Percentiles rank a stretch among this genome's conserved stretches.
Evolutionary conservation across 2,888 invertebrate genomes (phyloP).

Genomic region (Eurytoma adleriae): DNA sequence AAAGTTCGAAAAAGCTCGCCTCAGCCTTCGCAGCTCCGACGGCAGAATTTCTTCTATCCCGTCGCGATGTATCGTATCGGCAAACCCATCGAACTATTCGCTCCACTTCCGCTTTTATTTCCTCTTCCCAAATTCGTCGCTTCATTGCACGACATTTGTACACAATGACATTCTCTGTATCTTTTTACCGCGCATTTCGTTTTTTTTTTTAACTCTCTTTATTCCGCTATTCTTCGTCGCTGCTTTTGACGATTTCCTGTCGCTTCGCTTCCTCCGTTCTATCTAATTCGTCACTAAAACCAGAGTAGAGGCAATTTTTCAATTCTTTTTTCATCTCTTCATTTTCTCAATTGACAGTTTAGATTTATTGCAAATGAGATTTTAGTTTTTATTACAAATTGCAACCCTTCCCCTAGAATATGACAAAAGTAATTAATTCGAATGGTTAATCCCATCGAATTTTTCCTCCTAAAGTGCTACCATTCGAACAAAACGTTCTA

Average conservation of each 20-base stretch:
- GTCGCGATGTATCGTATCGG: conserved; percentile 70
- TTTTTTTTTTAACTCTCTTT: conserved; percentile 49
- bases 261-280: conserved; percentile 20
- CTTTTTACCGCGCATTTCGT: conserved; percentile 55
- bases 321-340: too few relatives aligned
- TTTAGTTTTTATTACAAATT: background rate
- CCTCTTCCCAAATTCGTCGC: conserved; percentile 67
- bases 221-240: conserved; percentile 54
- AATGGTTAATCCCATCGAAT: conserved; percentile 1
- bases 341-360: too few relatives aligned
- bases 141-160: conserved; percentile 71
- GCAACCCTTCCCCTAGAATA: background rate
- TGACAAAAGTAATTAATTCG: background rate
- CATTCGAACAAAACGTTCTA: background rate
- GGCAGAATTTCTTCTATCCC: conserved; percentile 56
- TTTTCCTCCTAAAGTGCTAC: background rate
- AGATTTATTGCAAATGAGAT: too few relatives aligned
- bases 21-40: conserved; percentile 46
- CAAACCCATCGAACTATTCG: conserved; percentile 70
- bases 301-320: background rate
- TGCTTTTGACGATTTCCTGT: conserved; percentile 51
- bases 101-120: conserved; percentile 71
- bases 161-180: conserved; percentile 62
- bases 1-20: conserved; percentile 55
- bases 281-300: conserved; percentile 10